Evolutionary conservation across 2,797 vertebrate species (phyloP).

Genomic region (Scleropages formosus): DNA sequence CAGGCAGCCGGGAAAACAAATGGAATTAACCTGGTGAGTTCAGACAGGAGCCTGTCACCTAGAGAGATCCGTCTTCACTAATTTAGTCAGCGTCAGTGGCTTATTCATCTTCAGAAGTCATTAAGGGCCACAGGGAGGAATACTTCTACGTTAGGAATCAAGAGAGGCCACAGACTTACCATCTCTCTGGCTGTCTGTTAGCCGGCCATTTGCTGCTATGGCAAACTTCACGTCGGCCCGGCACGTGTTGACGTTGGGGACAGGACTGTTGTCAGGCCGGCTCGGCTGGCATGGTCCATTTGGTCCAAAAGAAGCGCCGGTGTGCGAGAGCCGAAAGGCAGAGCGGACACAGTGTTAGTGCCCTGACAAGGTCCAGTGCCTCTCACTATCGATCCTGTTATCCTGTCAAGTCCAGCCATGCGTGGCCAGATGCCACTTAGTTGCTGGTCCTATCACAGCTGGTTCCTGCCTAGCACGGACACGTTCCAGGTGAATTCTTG

Average conservation of each 20-base stretch:
- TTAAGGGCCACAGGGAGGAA: slow-evolving; percentile 11
- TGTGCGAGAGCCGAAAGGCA: slow-evolving; percentile 43
- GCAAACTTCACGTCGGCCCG: slow-evolving; percentile 48
- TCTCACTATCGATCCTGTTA: slow-evolving; percentile 50
- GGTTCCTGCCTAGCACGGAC: slow-evolving; percentile 6
- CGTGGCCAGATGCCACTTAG: slow-evolving; percentile 32
- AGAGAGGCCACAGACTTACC: slow-evolving; percentile 22
- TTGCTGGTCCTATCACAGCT: slow-evolving; percentile 44
- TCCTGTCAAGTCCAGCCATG: slow-evolving; percentile 31
- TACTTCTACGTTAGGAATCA: slow-evolving; percentile 27
- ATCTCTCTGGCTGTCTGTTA: neutral
- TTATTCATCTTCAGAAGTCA: slow-evolving; percentile 59
- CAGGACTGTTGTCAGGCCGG: slow-evolving; percentile 5
- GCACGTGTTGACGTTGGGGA: slow-evolving; percentile 32
- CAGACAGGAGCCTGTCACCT: slow-evolving; percentile 72
- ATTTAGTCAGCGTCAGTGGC: slow-evolving; percentile 70
- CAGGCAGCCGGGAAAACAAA: slow-evolving; percentile 3
- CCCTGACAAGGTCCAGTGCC: slow-evolving; percentile 45
- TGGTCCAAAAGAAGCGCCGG: slow-evolving; percentile 49
- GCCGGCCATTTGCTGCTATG: slow-evolving; percentile 30
- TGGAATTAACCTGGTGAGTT: slow-evolving; percentile 64
- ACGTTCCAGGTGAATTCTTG: neutral
- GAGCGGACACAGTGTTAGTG: slow-evolving; percentile 48
- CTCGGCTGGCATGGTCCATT: slow-evolving; percentile 35
- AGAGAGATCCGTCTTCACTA: slow-evolving; percentile 70